These are phyloP conservation scores for Spisula subtruncata DNA, from an alignment of 2,888 invertebrate genomes.

Conservation along the genomic window DNA sequence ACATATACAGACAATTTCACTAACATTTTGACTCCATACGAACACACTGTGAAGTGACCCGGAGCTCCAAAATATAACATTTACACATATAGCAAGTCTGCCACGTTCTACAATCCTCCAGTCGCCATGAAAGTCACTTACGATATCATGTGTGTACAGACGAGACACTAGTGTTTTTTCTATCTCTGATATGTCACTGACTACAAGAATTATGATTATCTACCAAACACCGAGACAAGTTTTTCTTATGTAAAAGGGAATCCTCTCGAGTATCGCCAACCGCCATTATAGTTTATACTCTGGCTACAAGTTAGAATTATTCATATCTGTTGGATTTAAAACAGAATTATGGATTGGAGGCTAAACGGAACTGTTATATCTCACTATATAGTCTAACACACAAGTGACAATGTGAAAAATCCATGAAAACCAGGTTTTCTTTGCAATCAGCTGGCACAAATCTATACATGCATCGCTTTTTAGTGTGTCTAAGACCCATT, in stretches of 20 bases:
- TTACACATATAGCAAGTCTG: background rate
- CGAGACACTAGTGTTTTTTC: background rate
- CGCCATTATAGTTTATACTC: conserved; percentile 6
- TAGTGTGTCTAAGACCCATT: too few relatives aligned
- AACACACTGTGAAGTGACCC: background rate
- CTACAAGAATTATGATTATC: conserved; percentile 14
- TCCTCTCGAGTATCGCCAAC: background rate
- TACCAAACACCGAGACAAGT: background rate
- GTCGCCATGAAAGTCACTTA: background rate
- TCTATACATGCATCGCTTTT: too few relatives aligned
- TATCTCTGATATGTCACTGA: background rate
- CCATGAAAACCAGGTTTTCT: too few relatives aligned
- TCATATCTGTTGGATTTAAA: conserved; percentile 1
- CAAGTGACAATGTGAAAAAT: too few relatives aligned
- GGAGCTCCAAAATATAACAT: background rate
- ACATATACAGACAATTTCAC: background rate
- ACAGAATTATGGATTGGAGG: background rate
- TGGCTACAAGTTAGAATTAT: background rate
- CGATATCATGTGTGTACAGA: background rate
- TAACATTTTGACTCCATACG: background rate
- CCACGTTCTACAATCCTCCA: background rate
- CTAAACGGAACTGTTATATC: too few relatives aligned
- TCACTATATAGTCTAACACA: background rate
- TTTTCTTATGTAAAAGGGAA: background rate
- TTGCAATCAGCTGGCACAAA: too few relatives aligned